These are phyloP conservation scores for Drosophila lacteicornis DNA, from an alignment of 1,140 invertebrate genomes.

Conservation along the genomic window DNA sequence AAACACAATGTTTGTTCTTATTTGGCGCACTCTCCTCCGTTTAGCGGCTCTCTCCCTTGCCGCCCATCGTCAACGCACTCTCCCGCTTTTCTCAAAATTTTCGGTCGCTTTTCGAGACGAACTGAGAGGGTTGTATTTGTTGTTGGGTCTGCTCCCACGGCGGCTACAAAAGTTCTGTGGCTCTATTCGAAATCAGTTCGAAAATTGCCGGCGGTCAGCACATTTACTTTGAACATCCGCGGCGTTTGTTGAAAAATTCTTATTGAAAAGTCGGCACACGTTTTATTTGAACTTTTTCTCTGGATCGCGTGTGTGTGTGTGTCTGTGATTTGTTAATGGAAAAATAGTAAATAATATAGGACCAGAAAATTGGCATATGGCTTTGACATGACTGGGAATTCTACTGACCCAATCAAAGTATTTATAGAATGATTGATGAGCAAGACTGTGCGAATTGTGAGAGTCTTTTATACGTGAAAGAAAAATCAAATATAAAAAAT, in stretches of 20 bases:
- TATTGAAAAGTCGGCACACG: conserved; percentile 9
- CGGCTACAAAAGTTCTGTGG: conserved; percentile 22
- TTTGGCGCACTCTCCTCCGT: conserved; percentile 42
- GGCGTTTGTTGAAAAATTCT: conserved; percentile 17
- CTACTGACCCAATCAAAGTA: conserved; percentile 42
- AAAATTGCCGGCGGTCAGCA: conserved; percentile 80
- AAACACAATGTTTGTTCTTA: conserved; percentile 67
- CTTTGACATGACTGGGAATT: conserved; percentile 31
- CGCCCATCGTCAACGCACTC: not conserved
- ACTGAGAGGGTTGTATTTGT: conserved; percentile 45
- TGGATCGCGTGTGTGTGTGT: conserved; percentile 1
- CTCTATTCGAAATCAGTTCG: conserved; percentile 70
- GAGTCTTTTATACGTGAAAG: not conserved
- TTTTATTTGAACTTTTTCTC: conserved; percentile 19
- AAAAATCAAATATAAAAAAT: not conserved
- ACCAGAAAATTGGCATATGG: conserved; percentile 14
- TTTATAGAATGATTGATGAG: conserved; percentile 45
- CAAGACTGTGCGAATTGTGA: conserved; percentile 10
- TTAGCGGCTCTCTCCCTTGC: not conserved
- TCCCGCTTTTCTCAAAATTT: conserved; percentile 32
- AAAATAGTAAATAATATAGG: conserved; percentile 33
- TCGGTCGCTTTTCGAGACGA: conserved; percentile 35
- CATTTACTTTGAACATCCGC: conserved; percentile 49
- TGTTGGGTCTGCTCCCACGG: conserved; percentile 24
- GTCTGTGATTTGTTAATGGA: conserved; percentile 30